Percentiles rank a stretch among this genome's conserved stretches.
Evolutionary conservation across 2,797 vertebrate species (phyloP).

Genomic region (Hemibagrus guttatus): DNA sequence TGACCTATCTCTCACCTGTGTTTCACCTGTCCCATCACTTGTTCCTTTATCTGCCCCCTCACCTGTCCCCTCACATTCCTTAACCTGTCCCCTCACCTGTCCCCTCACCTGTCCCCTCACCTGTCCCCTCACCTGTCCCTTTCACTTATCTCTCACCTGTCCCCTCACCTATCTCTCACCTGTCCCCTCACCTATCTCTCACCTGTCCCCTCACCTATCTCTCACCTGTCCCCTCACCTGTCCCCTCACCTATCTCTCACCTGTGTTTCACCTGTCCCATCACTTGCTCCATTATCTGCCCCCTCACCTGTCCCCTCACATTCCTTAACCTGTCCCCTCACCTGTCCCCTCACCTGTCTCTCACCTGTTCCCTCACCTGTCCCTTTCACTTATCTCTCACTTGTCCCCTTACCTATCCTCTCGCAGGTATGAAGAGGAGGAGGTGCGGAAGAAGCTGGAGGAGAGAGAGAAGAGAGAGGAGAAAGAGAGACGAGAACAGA

Average conservation of each 20-base stretch:
- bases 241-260: background rate
- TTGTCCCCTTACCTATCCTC: background rate
- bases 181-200: background rate
- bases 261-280: background rate
- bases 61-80: background rate
- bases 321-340: background rate
- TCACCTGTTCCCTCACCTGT: background rate
- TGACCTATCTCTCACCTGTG: background rate
- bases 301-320: background rate
- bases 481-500: conserved; percentile 71
- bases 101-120: background rate
- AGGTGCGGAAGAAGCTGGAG: conserved; percentile 93
- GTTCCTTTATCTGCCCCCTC: too few relatives aligned
- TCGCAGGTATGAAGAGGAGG: conserved; percentile 92
- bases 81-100: background rate
- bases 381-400: background rate
- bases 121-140: background rate
- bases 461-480: conserved; percentile 89
- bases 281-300: background rate
- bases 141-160: background rate
- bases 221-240: background rate
- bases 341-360: background rate
- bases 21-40: background rate
- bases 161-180: background rate
- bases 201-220: background rate